Percentiles rank a stretch among this genome's conserved stretches.
Conservation (phyloP, 2,888 invertebrate species). For the Dryobotodes eremita region DNA sequence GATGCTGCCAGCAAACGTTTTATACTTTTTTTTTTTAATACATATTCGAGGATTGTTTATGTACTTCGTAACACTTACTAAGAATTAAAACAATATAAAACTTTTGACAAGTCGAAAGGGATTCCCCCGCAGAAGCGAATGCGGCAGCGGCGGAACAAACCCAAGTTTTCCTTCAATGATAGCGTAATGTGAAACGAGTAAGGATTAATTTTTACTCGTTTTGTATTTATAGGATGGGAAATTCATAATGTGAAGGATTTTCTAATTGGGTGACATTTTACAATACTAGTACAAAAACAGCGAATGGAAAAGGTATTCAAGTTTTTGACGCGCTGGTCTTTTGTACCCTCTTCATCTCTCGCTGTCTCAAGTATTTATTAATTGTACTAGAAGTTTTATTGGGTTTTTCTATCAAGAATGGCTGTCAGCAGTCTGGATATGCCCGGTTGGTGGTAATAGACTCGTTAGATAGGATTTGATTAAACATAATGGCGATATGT, state of each 20-base stretch:
- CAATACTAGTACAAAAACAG: not conserved
- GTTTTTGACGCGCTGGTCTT: constrained; percentile 8
- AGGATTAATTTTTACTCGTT: not conserved
- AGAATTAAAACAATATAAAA: constrained; percentile 3
- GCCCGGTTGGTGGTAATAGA: not conserved
- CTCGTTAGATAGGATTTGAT: not conserved
- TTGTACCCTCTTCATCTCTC: not conserved
- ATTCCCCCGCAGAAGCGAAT: constrained; percentile 36
- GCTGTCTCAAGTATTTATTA: not conserved
- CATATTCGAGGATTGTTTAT: not conserved
- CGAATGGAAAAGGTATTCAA: not conserved
- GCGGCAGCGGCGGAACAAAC: not conserved
- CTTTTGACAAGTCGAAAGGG: constrained; percentile 31
- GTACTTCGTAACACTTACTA: not conserved
- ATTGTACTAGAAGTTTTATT: not conserved
- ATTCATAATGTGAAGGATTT: constrained; percentile 20
- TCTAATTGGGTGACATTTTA: constrained; percentile 25
- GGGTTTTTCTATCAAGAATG: not conserved
- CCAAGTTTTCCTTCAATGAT: constrained; percentile 38
- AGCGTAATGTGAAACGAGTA: not conserved
- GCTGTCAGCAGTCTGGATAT: not conserved
- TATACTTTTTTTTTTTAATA: too few relatives aligned
- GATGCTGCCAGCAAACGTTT: too few relatives aligned
- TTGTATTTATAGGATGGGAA: constrained; percentile 27
- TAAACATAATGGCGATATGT: not conserved